Evolutionary conservation across 2,888 invertebrate species (phyloP).

Genomic region (Drymonia ruficornis): DNA sequence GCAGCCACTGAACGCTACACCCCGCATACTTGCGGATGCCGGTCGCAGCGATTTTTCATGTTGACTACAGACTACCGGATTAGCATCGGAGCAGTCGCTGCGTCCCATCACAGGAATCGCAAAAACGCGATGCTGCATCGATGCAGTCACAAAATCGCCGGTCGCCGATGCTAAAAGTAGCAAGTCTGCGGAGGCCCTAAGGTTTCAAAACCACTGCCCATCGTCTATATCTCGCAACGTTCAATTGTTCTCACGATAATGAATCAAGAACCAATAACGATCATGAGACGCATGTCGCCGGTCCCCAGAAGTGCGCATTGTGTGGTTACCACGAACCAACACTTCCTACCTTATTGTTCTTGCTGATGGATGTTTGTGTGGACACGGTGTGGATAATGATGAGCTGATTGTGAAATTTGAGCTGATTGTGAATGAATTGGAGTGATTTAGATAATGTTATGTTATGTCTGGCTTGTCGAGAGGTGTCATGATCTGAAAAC

Average conservation of each 20-base stretch:
- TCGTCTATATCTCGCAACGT: not conserved
- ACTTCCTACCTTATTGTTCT: constrained; percentile 23
- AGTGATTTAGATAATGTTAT: no score
- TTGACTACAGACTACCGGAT: no score
- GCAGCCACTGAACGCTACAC: no score
- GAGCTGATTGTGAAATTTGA: constrained; percentile 4
- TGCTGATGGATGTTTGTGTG: constrained; percentile 8
- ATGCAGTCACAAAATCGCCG: no score
- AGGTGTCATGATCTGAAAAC: not conserved
- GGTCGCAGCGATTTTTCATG: no score
- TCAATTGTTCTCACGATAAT: constrained; percentile 7
- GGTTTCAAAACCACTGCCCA: not conserved
- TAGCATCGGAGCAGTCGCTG: no score
- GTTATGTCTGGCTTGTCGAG: not conserved
- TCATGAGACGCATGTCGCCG: not conserved
- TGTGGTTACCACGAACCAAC: constrained; percentile 27
- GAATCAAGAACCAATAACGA: constrained; percentile 7
- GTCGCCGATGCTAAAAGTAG: no score
- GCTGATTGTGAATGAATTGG: not conserved
- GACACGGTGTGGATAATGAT: not conserved
- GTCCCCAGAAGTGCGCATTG: constrained; percentile 21
- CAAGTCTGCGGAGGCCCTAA: no score
- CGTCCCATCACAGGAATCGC: no score
- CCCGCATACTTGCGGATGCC: no score
- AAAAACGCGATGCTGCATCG: no score